phyloP scores from a whole-genome alignment of 2,888 invertebrate species.

The Liopterus haemorrhoidalis region DNA sequence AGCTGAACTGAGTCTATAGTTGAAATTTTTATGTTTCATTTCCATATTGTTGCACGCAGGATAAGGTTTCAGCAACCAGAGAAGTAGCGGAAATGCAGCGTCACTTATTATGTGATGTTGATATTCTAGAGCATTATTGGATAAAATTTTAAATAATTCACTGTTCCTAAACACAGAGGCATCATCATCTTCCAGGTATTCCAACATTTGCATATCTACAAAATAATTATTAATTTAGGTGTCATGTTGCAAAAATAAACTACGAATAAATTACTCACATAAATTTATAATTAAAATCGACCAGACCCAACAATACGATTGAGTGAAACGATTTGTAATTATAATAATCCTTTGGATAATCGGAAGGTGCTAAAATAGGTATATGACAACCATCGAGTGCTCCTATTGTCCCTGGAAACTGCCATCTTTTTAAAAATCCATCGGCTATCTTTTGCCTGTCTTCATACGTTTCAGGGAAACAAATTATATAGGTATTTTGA shows the following conservation, averaged over 20 bases:
- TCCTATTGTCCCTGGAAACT: conserved; percentile 18
- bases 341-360: conserved; percentile 14
- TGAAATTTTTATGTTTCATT: conserved; percentile 11
- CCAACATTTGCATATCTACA: conserved; percentile 10
- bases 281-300: conserved; percentile 11
- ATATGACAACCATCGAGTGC: conserved; percentile 14
- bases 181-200: conserved; percentile 8
- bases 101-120: conserved; percentile 9
- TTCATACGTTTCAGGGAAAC: conserved; percentile 12
- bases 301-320: conserved; percentile 8
- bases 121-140: not conserved
- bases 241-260: not conserved
- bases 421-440: conserved; percentile 15
- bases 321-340: conserved; percentile 14
- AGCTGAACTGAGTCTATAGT: conserved; percentile 19
- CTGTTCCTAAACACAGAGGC: conserved; percentile 7
- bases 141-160: not conserved
- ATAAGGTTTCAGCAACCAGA: conserved; percentile 15
- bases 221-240: not conserved
- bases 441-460: conserved; percentile 9
- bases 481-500: conserved; percentile 7
- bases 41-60: conserved; percentile 3
- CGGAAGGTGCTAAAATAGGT: conserved; percentile 3
- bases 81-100: conserved; percentile 10
- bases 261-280: not conserved